Percentiles rank a stretch among this genome's conserved stretches.
phyloP scores from a whole-genome alignment of 2,113 vertebrate genomes.

The Cygnus atratus region DNA sequence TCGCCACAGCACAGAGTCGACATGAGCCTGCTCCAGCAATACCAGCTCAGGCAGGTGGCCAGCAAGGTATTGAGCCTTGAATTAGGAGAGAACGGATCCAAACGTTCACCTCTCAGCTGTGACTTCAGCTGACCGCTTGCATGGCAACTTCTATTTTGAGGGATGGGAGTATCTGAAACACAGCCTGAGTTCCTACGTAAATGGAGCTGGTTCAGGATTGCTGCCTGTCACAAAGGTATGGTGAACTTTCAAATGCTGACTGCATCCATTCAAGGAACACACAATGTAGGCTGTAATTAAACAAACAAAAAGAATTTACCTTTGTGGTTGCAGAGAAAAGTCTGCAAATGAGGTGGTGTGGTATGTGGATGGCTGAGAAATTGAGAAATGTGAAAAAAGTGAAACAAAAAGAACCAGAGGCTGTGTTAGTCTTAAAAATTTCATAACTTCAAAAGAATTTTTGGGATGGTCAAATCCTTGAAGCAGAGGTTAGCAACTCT shows the following conservation, averaged over 20 bases:
- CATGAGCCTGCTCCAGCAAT: not conserved
- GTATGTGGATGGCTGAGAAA: not conserved
- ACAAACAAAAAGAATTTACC: not conserved
- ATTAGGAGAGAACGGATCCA: not conserved
- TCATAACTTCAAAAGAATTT: not conserved
- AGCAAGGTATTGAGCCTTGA: rapidly evolving
- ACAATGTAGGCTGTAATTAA: not conserved
- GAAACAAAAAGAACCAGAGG: not conserved
- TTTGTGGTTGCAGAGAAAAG: not conserved
- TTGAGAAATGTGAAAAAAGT: not conserved
- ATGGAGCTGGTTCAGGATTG: not conserved
- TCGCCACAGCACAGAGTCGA: not conserved
- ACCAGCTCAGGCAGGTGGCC: not conserved
- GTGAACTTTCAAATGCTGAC: not conserved
- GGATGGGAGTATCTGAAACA: not conserved
- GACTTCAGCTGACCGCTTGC: not conserved
- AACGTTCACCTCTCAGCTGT: not conserved
- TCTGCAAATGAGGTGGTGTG: not conserved
- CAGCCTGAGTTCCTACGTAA: not conserved
- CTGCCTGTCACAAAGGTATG: not conserved
- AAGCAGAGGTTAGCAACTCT: not conserved
- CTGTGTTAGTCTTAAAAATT: not conserved
- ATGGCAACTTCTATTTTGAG: not conserved
- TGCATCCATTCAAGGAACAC: not conserved
- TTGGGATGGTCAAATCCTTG: not conserved